Conservation (phyloP, 37 sponge, comb jelly and placozoan species). For the Hormiphora californensis region DNA sequence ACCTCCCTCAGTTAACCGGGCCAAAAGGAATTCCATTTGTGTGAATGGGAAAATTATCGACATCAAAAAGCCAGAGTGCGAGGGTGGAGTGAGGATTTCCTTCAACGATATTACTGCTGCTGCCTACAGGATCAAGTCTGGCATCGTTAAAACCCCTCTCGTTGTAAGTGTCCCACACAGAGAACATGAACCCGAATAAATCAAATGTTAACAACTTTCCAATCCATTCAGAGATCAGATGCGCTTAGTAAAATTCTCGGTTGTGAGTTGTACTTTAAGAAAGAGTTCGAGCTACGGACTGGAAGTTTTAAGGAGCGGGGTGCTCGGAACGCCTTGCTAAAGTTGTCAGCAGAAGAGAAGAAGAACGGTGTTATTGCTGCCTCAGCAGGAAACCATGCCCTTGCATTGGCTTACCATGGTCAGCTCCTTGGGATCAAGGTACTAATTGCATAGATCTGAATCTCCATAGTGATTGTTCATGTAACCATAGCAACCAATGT, state of each 20-base stretch:
- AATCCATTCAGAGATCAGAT: constrained; percentile 53
- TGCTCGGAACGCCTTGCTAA: constrained; percentile 69
- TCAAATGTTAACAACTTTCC: too few species aligned
- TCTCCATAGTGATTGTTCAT: neutral
- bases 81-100: constrained; percentile 26
- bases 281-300: constrained; percentile 69
- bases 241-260: constrained; percentile 64
- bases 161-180: constrained; percentile 63
- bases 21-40: neutral
- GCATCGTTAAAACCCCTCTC: constrained; percentile 65
- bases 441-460: neutral
- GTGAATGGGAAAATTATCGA: neutral
- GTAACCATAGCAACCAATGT: neutral
- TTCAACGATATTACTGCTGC: constrained; percentile 69
- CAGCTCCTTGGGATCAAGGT: constrained; percentile 57
- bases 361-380: constrained; percentile 81
- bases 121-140: constrained; percentile 63
- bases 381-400: constrained; percentile 87
- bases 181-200: too few species aligned
- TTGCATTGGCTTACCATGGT: constrained; percentile 81
- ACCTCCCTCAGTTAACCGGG: neutral
- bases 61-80: neutral
- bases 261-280: constrained; percentile 72
- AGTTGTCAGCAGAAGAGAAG: constrained; percentile 61
- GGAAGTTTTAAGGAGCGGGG: constrained; percentile 93